Percentiles rank a stretch among this genome's conserved stretches.
phyloP scores from a whole-genome alignment of 2,113 vertebrate species.

The Hippocampus comes region DNA sequence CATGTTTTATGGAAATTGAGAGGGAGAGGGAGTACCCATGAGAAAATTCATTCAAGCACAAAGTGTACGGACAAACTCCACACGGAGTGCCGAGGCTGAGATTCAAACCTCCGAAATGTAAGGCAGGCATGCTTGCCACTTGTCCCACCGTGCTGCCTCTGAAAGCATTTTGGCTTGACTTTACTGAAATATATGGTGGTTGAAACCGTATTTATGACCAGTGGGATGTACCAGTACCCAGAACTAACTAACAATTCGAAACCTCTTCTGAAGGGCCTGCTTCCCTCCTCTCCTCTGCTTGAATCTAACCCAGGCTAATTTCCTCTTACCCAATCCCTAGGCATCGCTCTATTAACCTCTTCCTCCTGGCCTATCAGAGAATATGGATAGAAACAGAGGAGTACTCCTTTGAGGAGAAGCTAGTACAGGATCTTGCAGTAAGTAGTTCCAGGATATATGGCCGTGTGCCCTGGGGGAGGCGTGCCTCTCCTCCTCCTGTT shows the following conservation, averaged over 20 bases:
- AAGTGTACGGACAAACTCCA: no score
- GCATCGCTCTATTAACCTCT: slow-evolving; percentile 99
- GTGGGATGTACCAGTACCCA: slow-evolving; percentile 68
- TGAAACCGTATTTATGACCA: slow-evolving; percentile 69
- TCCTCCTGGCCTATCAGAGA: slow-evolving; percentile 99
- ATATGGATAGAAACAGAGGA: slow-evolving; percentile 99
- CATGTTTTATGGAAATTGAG: no score
- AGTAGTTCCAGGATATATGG: slow-evolving; percentile 72
- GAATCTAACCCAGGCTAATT: slow-evolving; percentile 77
- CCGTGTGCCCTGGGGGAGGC: slow-evolving; percentile 10
- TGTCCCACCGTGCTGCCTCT: neutral
- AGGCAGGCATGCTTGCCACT: no score
- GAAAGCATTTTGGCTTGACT: neutral
- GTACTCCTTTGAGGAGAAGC: slow-evolving; percentile 99
- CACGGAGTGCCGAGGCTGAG: no score
- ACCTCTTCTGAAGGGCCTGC: slow-evolving; percentile 58
- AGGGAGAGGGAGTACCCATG: no score
- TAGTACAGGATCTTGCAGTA: slow-evolving; percentile 99
- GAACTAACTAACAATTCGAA: slow-evolving; percentile 80
- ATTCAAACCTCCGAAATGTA: no score
- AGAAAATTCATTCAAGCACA: no score
- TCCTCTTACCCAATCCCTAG: slow-evolving; percentile 83
- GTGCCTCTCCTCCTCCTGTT: slow-evolving; percentile 4
- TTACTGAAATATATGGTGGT: neutral
- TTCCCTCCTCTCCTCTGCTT: slow-evolving; percentile 53